Evolutionary conservation across 2,888 invertebrate species (phyloP), one percentile per base, ranked within the genome.

Genomic region (Stegana nigrithorax): DNA sequence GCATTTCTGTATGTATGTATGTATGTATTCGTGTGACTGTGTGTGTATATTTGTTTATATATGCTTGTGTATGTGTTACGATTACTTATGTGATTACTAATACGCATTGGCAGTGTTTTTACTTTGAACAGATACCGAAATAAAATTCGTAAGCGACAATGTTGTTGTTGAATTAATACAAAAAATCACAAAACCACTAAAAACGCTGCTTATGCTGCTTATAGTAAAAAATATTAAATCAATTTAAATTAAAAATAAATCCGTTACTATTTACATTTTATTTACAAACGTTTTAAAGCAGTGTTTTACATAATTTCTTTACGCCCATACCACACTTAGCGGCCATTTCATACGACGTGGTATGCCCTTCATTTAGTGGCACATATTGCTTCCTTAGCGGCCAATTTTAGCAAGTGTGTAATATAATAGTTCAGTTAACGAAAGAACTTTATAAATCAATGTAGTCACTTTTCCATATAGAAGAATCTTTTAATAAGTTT

Each of bases 51-150:
- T 12, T 32, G 53, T 5, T 55, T 8, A 25, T 36, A 21, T 19
- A 26, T 55, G 21, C 62, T 39, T 47, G 63, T 59, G 36, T 56
- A 42, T 56, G 64, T 27, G 21, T 45, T 68, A n/a, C 65, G 64
- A 50, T 44, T n/a, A n/a, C n/a, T n/a, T n/a, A 67, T 71, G 78
- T 81, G 81, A 80, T 81, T 81, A 73, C 78, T 77, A 80, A 55
- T 78, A 78, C 81, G 81, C 81, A 70, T 82, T 81, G 81, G 81
- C 81, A 81, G 81, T 81, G 82, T 81, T 80, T 80, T 72, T 73
- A 67, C 67, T 76, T 80, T 75, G 73, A 78, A 82, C 73, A 73
- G 78, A 78, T 76, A 65, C 60, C 66, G 63, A 71, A 68, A 68
- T 69, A 68, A 68, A 67, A 69, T 62, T 60, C 50, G 39, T 63